Evolutionary conservation across 2,797 vertebrate species (phyloP).

Genomic region (Molossus molossus): DNA sequence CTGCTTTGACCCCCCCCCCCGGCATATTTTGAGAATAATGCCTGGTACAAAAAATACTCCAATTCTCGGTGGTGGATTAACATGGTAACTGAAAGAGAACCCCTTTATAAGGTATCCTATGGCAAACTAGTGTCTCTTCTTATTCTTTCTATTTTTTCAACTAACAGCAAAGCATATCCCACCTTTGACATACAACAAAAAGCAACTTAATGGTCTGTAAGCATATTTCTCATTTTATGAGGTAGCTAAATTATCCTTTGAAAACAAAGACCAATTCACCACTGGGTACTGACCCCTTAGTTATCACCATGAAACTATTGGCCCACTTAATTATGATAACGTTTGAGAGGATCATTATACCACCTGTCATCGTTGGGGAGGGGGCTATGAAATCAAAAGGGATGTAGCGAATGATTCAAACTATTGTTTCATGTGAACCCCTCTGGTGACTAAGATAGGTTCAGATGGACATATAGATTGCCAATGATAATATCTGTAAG

Average conservation of each 20-base stretch:
- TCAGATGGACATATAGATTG: not conserved
- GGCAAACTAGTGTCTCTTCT: not conserved
- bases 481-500: not conserved
- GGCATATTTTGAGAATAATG: not conserved
- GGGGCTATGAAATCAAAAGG: not conserved
- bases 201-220: slow-evolving; percentile 57
- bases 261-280: slow-evolving; percentile 21
- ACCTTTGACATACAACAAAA: slow-evolving; percentile 70
- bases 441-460: not conserved
- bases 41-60: not conserved
- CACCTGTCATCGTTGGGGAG: slow-evolving; percentile 77
- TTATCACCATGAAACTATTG: slow-evolving; percentile 83
- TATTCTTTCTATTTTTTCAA: not conserved
- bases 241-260: slow-evolving; percentile 76
- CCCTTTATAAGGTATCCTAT: not conserved
- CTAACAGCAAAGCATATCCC: not conserved
- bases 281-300: slow-evolving; percentile 68
- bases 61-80: not conserved
- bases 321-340: slow-evolving; percentile 83
- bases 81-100: not conserved
- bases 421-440: not conserved
- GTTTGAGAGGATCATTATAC: slow-evolving; percentile 82
- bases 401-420: not conserved
- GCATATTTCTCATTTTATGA: slow-evolving; percentile 81
- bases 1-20: too few species aligned